Percentiles rank a stretch among this genome's conserved stretches.
Conservation (phyloP, 2,888 invertebrate species). For the Agriopis marginaria region DNA sequence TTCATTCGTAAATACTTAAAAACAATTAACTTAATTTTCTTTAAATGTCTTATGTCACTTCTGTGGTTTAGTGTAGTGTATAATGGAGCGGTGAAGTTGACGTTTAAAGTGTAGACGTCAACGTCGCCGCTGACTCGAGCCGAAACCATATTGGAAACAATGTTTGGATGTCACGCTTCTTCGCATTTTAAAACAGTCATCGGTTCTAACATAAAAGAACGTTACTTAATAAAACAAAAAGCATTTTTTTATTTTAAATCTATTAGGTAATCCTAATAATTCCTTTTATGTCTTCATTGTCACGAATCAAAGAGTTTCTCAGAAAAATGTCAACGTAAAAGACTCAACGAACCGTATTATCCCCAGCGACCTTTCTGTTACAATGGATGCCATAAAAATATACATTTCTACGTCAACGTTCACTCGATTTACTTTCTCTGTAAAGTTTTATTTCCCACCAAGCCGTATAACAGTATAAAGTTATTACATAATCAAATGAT, state of each 20-base stretch:
- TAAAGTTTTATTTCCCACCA: slow-evolving; percentile 36
- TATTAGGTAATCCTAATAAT: background rate
- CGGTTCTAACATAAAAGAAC: background rate
- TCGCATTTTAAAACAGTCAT: too few relatives aligned
- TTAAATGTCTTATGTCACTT: too few relatives aligned
- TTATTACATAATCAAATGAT: too few relatives aligned
- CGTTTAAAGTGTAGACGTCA: too few relatives aligned
- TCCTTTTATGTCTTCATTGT: background rate
- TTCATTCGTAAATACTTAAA: too few relatives aligned
- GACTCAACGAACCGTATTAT: slow-evolving; percentile 15
- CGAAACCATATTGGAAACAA: too few relatives aligned
- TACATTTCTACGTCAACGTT: slow-evolving; percentile 28
- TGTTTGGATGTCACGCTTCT: too few relatives aligned
- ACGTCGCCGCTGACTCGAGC: too few relatives aligned
- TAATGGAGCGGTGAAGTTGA: too few relatives aligned
- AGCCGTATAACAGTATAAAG: background rate
- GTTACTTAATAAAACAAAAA: background rate
- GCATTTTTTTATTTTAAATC: background rate
- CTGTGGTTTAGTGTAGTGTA: too few relatives aligned
- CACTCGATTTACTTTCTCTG: slow-evolving; percentile 42
- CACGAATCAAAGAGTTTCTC: slow-evolving; percentile 9
- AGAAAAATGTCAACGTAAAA: slow-evolving; percentile 12
- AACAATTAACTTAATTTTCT: too few relatives aligned
- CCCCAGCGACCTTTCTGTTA: slow-evolving; percentile 30
- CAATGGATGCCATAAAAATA: slow-evolving; percentile 38